Base-by-base conservation (phyloP, 2,888 invertebrate genomes). In the Dexiosoma caninum region DNA sequence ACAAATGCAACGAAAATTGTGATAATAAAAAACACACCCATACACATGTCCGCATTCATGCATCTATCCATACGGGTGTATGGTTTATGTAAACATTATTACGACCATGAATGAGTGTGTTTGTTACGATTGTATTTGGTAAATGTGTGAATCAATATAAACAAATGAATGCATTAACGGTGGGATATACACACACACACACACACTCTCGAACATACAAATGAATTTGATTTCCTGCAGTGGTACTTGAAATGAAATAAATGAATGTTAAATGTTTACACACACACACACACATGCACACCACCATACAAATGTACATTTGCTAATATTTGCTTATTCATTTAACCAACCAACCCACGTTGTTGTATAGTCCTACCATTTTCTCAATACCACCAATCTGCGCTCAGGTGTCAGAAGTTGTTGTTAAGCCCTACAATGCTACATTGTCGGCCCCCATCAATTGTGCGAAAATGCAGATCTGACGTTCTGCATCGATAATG, bases 371-470 rank as follows among this genome's bases (percentile, higher is more conserved):
- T 12, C n/a, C n/a, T 37, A 8, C 6, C 3, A 44, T 62, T 30
- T 37, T 35, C 14, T 37, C 23, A 16, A 53, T 10, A 16, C 14
- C 57, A n/a, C 44, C 6, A n/a, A 5, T 21, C 49, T 32, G 30
- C 19, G 14, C 83, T 72, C 86, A 90, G 90, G 90, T 90, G 85
- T 96, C 96, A 0, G 96, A 96, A 90, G 96, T 95, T 6, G 95
- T 96, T 49, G 95, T 96, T 78, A 96, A 96, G 90, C 96, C 96
- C 0, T 96, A 96, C 92, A 96, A 96, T 91, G 96, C 96, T 62
- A 96, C 96, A 2, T 92, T 96, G 40, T 95, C 96, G 0, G 94
- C 95, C 7, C 95, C 7, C 95, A 96, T 87, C 95, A 95, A 88
- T 91, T 96, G 70, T 95, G 95, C 1, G 96, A 96, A 88, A 95